A percentile compares a stretch with the other conserved stretches of the same genome.
phyloP scores from a whole-genome alignment of 2,888 invertebrate genomes.

The Mythimna pallens region DNA sequence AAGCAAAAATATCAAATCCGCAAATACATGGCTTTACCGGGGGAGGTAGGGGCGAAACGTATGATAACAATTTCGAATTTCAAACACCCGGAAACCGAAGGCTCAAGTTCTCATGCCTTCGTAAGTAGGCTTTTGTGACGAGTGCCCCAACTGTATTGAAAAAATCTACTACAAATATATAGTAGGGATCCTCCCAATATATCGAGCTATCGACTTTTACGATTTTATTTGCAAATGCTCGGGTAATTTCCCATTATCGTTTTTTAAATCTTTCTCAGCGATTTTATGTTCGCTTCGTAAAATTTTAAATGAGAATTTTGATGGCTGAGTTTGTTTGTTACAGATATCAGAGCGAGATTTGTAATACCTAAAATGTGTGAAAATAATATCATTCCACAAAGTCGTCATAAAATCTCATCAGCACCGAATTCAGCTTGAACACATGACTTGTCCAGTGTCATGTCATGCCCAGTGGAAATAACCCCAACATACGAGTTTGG shows the following conservation, averaged over 20 bases:
- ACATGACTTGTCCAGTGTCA: no score
- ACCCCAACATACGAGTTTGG: no score
- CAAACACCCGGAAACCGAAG: slow-evolving; percentile 68
- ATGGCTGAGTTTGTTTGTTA: slow-evolving; percentile 24
- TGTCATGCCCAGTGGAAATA: no score
- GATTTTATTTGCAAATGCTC: slow-evolving; percentile 54
- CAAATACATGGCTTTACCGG: slow-evolving; percentile 65
- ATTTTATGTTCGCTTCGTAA: slow-evolving; percentile 51
- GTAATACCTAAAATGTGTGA: not conserved
- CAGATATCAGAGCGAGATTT: slow-evolving; percentile 1
- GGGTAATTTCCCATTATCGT: slow-evolving; percentile 55
- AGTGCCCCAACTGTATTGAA: slow-evolving; percentile 64
- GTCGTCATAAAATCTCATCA: not conserved
- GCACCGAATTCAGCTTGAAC: not conserved
- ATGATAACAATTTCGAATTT: slow-evolving; percentile 77
- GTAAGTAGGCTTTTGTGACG: slow-evolving; percentile 74
- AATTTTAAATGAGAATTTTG: slow-evolving; percentile 54
- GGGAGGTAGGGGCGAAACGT: slow-evolving; percentile 59
- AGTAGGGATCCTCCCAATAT: slow-evolving; percentile 37
- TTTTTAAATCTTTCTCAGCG: slow-evolving; percentile 46
- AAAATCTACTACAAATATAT: slow-evolving; percentile 50
- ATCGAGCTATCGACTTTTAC: slow-evolving; percentile 56
- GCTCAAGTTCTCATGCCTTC: slow-evolving; percentile 80
- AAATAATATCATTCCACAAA: not conserved
- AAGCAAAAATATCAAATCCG: slow-evolving; percentile 64